Conservation (phyloP, 2,888 invertebrate species). For the Tanytarsus gracilentus region DNA sequence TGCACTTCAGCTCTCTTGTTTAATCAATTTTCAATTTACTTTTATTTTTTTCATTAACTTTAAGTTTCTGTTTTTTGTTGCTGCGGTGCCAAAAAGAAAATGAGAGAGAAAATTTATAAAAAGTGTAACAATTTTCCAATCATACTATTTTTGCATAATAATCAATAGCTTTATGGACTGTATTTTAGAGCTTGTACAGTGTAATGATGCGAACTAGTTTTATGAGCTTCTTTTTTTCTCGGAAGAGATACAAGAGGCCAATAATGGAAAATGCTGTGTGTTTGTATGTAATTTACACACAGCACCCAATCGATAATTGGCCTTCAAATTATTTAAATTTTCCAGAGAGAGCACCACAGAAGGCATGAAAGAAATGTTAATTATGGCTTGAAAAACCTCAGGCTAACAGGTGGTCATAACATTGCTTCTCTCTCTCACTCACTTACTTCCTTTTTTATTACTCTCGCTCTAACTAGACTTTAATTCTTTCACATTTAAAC, state of each 20-base stretch:
- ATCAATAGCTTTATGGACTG: not conserved
- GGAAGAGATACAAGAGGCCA: not conserved
- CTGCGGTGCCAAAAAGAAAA: not conserved
- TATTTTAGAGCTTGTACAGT: not conserved
- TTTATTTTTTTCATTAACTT: not conserved
- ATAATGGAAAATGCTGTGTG: not conserved
- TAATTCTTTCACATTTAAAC: not conserved
- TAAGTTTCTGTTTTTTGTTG: not conserved
- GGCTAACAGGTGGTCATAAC: conserved; percentile 17
- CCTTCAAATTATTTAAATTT: conserved; percentile 16
- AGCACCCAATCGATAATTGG: conserved; percentile 10
- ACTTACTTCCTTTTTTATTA: not conserved
- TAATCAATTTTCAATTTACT: not conserved
- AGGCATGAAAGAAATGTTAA: conserved; percentile 12
- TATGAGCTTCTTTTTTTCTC: not conserved
- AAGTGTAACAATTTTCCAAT: not conserved
- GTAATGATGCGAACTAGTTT: conserved; percentile 1
- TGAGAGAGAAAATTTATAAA: not conserved
- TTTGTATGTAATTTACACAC: not conserved
- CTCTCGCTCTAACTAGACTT: not conserved
- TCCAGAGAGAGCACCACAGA: not conserved
- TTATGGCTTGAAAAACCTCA: not conserved
- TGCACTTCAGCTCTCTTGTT: not conserved
- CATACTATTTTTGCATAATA: not conserved
- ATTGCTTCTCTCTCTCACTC: not conserved